Evolutionary conservation across 2,797 vertebrate genomes (phyloP).

Genomic region (Mormyrus proboscirostris): DNA sequence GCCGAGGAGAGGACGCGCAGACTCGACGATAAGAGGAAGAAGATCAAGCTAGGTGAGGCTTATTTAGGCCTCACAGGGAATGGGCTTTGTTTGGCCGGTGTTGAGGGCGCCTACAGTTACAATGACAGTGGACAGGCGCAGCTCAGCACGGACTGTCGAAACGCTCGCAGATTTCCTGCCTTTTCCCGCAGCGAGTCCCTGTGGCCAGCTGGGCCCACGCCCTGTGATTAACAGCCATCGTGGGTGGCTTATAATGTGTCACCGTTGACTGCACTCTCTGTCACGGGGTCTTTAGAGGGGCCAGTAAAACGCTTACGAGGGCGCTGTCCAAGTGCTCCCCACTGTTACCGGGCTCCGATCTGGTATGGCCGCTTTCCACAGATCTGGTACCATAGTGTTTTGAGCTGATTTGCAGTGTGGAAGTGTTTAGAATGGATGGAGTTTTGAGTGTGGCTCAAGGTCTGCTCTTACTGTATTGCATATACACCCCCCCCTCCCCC

Average conservation of each 20-base stretch:
- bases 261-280: neutral
- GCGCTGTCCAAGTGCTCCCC: neutral
- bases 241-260: neutral
- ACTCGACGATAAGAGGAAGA: conserved; percentile 88
- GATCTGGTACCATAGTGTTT: neutral
- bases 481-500: conserved; percentile 19
- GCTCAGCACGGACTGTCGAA: neutral
- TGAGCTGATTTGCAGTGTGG: neutral
- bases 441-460: neutral
- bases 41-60: conserved; percentile 84
- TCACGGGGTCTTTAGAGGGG: neutral
- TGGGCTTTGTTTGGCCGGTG: neutral
- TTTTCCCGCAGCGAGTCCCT: neutral
- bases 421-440: neutral
- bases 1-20: conserved; percentile 80
- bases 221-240: neutral
- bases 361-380: neutral
- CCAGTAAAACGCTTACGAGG: neutral
- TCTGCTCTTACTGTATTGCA: neutral
- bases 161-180: neutral
- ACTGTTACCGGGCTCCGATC: neutral
- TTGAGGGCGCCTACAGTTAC: neutral
- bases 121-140: neutral
- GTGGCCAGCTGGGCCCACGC: neutral
- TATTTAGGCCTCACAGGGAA: neutral